Evolutionary conservation across 2,888 invertebrate species (phyloP).

Genomic region (Cenopis cana): DNA sequence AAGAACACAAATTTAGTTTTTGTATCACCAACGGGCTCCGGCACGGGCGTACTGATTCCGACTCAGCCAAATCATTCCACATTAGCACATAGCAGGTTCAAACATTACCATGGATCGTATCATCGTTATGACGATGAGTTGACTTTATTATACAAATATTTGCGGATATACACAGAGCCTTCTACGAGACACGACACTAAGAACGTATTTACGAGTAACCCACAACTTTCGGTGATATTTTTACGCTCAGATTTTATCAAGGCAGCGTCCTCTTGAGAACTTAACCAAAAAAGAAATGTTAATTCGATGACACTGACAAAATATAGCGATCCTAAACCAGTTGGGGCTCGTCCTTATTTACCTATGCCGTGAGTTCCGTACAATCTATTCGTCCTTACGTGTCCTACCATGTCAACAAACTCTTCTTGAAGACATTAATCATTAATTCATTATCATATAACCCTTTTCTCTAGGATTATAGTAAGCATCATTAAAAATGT

Average conservation of each 20-base stretch:
- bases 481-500: too few relatives aligned
- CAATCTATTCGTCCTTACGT: too few relatives aligned
- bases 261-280: background rate
- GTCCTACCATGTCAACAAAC: too few relatives aligned
- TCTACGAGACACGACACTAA: background rate
- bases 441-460: too few relatives aligned
- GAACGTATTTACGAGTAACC: conserved; percentile 1
- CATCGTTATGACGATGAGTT: conserved; percentile 16
- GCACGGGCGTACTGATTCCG: conserved; percentile 11
- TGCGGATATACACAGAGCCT: conserved; percentile 12
- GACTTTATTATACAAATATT: conserved; percentile 34
- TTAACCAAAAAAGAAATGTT: background rate
- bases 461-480: too few relatives aligned
- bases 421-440: too few relatives aligned
- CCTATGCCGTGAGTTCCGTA: conserved; percentile 10
- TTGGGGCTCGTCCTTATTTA: background rate
- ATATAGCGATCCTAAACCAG: conserved; percentile 16
- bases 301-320: background rate
- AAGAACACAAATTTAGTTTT: conserved; percentile 10
- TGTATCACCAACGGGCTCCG: conserved; percentile 8
- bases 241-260: background rate
- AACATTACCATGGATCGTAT: conserved; percentile 9
- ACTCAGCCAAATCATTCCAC: conserved; percentile 9
- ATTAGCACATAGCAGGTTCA: background rate
- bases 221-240: conserved; percentile 13